Conservation (phyloP, 2,797 vertebrate species). For the Arctocebus calabarensis region DNA sequence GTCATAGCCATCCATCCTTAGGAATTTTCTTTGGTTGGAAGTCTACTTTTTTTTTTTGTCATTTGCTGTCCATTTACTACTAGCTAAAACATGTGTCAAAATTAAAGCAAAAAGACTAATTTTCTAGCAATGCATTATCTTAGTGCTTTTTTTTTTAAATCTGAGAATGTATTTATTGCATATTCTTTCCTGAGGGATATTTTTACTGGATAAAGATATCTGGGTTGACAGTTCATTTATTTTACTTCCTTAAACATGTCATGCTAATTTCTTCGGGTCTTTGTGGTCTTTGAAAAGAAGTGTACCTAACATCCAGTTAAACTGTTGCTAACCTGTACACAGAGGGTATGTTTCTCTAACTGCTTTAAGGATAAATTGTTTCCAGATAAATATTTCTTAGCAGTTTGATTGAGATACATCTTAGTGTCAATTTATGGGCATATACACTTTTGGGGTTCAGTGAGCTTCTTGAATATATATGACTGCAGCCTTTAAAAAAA, state of each 20-base stretch:
- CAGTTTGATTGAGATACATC: neutral
- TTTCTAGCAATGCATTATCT: neutral
- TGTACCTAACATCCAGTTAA: neutral
- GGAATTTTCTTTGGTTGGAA: neutral
- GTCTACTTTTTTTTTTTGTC: neutral
- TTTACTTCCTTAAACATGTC: neutral
- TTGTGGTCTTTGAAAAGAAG: neutral
- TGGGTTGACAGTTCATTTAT: neutral
- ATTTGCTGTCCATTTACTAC: neutral
- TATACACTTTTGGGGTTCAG: neutral
- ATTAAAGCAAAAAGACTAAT: neutral
- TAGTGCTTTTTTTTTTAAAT: neutral
- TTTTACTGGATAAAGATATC: neutral
- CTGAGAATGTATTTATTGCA: neutral
- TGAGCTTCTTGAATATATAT: neutral
- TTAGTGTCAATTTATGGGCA: neutral
- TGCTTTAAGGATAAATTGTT: neutral
- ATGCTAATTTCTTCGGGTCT: neutral
- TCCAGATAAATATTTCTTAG: neutral
- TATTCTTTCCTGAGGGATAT: neutral
- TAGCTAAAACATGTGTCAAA: neutral
- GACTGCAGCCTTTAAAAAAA: neutral
- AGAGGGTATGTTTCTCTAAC: neutral
- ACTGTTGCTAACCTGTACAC: neutral
- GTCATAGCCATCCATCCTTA: neutral